A percentile compares a stretch with the other conserved stretches of the same genome.
Evolutionary conservation across 1,140 invertebrate species (phyloP).

Genomic region (Elymnias hypermnestra): DNA sequence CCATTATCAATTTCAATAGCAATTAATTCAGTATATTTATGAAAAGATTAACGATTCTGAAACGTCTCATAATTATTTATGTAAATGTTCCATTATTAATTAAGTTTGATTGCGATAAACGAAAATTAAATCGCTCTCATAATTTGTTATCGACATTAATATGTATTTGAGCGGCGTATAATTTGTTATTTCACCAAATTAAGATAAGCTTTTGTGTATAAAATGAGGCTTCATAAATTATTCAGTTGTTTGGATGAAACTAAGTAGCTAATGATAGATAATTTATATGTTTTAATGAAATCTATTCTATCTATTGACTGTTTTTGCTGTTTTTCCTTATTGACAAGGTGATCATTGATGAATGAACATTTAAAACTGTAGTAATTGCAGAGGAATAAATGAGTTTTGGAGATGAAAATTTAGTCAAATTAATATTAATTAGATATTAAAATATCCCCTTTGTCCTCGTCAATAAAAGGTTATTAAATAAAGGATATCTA

Average conservation of each 20-base stretch:
- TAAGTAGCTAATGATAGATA: background rate
- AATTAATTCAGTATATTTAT: background rate
- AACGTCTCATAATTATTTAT: conserved; percentile 10
- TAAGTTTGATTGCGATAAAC: conserved; percentile 7
- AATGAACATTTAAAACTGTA: too few species aligned
- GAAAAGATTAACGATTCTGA: conserved; percentile 1
- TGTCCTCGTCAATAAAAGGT: too few species aligned
- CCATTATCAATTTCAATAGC: too few species aligned
- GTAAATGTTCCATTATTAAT: conserved; percentile 7
- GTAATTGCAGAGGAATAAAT: too few species aligned
- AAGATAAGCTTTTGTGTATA: conserved; percentile 2
- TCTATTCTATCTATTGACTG: background rate
- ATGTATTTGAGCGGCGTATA: conserved; percentile 1
- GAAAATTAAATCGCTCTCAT: conserved; percentile 8
- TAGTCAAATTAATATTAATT: too few species aligned
- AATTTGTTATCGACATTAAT: conserved; percentile 12
- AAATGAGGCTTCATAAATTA: background rate
- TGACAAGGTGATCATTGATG: too few species aligned
- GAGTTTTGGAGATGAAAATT: too few species aligned
- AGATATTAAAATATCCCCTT: too few species aligned
- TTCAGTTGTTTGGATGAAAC: background rate
- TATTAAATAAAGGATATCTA: too few species aligned
- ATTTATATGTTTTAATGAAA: too few species aligned
- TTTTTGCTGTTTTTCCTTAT: background rate
- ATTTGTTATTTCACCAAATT: conserved; percentile 1